phyloP scores from a whole-genome alignment of 1,140 invertebrate genomes.

The Batillaria attramentaria region DNA sequence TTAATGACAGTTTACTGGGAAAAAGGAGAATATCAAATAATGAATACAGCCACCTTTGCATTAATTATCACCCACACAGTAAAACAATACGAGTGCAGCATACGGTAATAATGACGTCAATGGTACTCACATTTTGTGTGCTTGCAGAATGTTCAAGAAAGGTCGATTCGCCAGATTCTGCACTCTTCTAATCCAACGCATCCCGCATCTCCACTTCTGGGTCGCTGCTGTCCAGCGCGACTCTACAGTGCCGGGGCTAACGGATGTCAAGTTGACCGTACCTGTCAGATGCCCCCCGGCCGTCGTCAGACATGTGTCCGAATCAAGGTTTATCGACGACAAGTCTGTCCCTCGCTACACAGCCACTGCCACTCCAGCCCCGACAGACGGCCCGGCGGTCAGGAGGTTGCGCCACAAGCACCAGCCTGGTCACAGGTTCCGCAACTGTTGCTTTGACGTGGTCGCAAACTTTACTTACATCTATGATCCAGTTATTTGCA shows the following conservation, averaged over 20 bases:
- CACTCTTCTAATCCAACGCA: no score
- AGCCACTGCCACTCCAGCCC: no score
- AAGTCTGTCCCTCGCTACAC: no score
- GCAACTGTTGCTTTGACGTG: no score
- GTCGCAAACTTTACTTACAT: no score
- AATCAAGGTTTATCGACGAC: background rate
- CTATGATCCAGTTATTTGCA: no score
- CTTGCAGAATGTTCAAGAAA: background rate
- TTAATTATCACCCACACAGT: background rate
- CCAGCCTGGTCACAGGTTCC: no score
- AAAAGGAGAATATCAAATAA: background rate
- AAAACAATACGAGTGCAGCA: background rate
- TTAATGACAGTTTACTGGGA: background rate
- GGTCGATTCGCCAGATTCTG: background rate
- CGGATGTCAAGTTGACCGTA: background rate
- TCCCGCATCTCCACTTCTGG: no score
- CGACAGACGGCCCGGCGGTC: no score
- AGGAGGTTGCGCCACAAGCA: no score
- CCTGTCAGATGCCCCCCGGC: background rate
- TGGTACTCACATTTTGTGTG: background rate
- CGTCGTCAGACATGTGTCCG: background rate
- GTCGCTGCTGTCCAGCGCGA: background rate
- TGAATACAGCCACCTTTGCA: no score
- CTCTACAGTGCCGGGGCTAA: background rate
- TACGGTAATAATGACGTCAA: background rate